These are phyloP conservation scores for Cantharis lateralis DNA, from an alignment of 2,888 invertebrate genomes.

Conservation along the genomic window DNA sequence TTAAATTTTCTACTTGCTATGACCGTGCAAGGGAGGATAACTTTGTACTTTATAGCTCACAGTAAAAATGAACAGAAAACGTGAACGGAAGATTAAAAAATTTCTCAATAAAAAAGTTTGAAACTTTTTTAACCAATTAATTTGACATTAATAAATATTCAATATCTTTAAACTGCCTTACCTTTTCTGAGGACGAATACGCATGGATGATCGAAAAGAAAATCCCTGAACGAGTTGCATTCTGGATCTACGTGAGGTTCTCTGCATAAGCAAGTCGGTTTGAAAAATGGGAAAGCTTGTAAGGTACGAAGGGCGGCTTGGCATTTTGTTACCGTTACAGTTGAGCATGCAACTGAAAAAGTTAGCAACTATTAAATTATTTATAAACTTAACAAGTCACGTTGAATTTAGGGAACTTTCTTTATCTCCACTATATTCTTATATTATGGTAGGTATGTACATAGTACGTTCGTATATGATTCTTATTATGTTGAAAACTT, in stretches of 20 bases:
- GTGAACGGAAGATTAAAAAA: constrained; percentile 7
- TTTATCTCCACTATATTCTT: background rate
- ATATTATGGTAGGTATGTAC: background rate
- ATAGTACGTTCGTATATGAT: background rate
- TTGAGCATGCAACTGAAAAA: constrained; percentile 88
- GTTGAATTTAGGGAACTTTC: constrained; percentile 16
- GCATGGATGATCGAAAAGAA: constrained; percentile 92
- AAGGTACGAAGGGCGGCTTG: constrained; percentile 87
- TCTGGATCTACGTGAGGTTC: constrained; percentile 90
- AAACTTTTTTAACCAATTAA: background rate
- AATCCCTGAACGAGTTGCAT: constrained; percentile 91
- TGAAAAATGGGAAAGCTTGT: constrained; percentile 91
- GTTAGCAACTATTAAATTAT: constrained; percentile 37
- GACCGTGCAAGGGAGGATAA: constrained; percentile 6
- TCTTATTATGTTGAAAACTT: background rate
- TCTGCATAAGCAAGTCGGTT: constrained; percentile 89
- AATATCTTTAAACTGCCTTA: constrained; percentile 50
- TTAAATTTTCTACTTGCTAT: background rate
- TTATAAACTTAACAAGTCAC: constrained; percentile 14
- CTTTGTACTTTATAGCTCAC: constrained; percentile 9
- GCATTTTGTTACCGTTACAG: constrained; percentile 91
- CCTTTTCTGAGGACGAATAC: constrained; percentile 89
- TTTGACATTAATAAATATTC: background rate
- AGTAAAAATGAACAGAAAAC: constrained; percentile 15
- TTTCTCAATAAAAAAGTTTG: background rate